These are phyloP conservation scores for Carlito syrichta DNA, from an alignment of 2,113 vertebrate genomes.

Conservation along the genomic window DNA sequence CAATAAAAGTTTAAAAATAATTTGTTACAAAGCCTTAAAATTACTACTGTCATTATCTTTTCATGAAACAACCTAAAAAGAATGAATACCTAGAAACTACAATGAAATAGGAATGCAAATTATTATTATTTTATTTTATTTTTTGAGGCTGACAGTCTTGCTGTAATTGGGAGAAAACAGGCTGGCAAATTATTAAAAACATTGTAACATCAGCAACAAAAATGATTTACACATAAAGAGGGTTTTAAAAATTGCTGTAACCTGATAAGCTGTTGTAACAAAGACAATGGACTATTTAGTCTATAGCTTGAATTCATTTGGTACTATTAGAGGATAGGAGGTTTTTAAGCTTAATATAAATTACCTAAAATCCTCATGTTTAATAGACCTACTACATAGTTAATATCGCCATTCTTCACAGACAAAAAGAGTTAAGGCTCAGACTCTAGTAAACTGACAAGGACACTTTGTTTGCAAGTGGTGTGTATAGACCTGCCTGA, in stretches of 20 bases:
- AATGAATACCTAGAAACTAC: conserved; percentile 16
- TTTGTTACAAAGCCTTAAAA: background rate
- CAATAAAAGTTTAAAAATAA: conserved; percentile 36
- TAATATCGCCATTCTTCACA: background rate
- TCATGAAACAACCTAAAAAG: background rate
- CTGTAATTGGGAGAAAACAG: no score
- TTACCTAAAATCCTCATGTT: background rate
- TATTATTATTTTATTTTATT: background rate
- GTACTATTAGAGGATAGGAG: background rate
- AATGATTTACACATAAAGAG: conserved; percentile 2
- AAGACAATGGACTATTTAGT: background rate
- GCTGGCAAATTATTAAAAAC: background rate
- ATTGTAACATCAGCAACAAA: conserved; percentile 28
- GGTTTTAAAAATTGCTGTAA: background rate
- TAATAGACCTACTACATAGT: background rate
- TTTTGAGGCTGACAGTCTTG: no score
- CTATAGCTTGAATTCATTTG: background rate
- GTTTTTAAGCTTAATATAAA: background rate
- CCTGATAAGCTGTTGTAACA: background rate
- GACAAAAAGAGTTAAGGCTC: conserved; percentile 4
- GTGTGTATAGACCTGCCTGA: background rate
- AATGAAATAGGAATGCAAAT: background rate
- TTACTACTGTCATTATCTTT: background rate
- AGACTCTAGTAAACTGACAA: background rate
- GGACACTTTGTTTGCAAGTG: background rate